Conservation (phyloP, 2,113 vertebrate genomes). For the Epinephelus cyanopodus region DNA sequence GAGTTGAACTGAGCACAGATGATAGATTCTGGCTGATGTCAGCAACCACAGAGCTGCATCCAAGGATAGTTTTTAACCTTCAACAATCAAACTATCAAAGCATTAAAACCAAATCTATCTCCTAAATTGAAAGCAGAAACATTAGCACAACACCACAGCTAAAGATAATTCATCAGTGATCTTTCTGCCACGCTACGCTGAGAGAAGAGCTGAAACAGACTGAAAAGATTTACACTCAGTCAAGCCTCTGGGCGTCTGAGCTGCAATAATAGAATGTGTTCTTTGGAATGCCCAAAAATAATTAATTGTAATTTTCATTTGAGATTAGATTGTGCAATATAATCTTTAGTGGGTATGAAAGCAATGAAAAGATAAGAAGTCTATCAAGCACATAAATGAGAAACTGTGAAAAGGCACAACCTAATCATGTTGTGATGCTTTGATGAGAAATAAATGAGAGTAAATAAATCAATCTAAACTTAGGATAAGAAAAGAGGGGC, state of each 20-base stretch:
- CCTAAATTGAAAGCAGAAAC: conserved; percentile 11
- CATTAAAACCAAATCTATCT: conserved; percentile 43
- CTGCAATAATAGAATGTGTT: conserved; percentile 28
- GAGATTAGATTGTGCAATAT: conserved; percentile 55
- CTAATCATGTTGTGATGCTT: conserved; percentile 55
- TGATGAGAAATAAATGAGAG: conserved; percentile 61
- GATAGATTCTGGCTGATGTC: conserved; percentile 49
- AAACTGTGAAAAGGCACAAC: conserved; percentile 32
- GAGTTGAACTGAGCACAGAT: conserved; percentile 8
- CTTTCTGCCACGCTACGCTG: not conserved
- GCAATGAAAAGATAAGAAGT: conserved; percentile 53
- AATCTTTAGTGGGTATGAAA: conserved; percentile 50
- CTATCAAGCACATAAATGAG: conserved; percentile 48
- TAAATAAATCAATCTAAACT: conserved; percentile 58
- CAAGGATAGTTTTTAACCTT: conserved; percentile 51
- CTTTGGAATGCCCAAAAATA: conserved; percentile 35
- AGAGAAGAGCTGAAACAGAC: conserved; percentile 28
- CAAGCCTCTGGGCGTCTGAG: conserved; percentile 47
- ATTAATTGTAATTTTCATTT: conserved; percentile 60
- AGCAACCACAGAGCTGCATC: conserved; percentile 12
- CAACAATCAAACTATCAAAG: conserved; percentile 45
- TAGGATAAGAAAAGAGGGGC: conserved; percentile 10
- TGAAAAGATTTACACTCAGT: conserved; percentile 42
- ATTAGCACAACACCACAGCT: conserved; percentile 21
- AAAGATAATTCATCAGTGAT: conserved; percentile 44